Conservation (phyloP, 2,113 vertebrate genomes). For the Phycodurus eques region DNA sequence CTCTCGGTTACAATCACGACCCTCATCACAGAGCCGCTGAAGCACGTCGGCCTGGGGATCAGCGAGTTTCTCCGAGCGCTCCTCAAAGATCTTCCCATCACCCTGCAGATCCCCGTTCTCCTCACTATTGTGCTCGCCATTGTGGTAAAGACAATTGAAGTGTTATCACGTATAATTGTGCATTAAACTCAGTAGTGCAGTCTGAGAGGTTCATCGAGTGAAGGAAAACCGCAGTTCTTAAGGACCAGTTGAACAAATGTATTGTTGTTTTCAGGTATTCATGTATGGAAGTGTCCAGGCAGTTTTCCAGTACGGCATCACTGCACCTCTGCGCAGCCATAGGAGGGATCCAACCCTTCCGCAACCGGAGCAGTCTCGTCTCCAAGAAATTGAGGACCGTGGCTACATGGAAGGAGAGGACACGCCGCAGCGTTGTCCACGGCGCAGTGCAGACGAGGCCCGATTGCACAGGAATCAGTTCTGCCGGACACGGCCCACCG, state of each 20-base stretch:
- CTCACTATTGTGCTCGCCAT: conserved; percentile 72
- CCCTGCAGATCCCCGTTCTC: conserved; percentile 85
- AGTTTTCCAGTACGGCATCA: conserved; percentile 61
- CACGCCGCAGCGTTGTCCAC: neutral
- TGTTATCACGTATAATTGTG: neutral
- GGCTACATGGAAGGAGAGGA: conserved; percentile 36
- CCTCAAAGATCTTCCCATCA: conserved; percentile 85
- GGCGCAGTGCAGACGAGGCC: neutral
- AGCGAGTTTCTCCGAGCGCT: conserved; percentile 87
- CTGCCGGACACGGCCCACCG: conserved; percentile 20
- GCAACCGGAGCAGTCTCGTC: conserved; percentile 6
- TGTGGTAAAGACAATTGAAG: conserved; percentile 33
- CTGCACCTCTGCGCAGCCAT: conserved; percentile 43
- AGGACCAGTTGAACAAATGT: neutral
- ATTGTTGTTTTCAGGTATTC: conserved; percentile 47
- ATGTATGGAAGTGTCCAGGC: conserved; percentile 60
- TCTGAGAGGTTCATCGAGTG: neutral
- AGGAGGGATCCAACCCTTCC: conserved; percentile 48
- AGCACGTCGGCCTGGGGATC: conserved; percentile 85
- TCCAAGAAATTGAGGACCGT: neutral
- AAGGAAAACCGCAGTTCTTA: neutral
- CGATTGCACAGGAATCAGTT: conserved; percentile 21
- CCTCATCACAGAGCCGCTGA: conserved; percentile 89
- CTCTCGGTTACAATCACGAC: conserved; percentile 85
- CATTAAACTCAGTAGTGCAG: neutral